Evolutionary conservation across 2,113 vertebrate genomes (phyloP).

Genomic region (Micronycteris hirsuta): DNA sequence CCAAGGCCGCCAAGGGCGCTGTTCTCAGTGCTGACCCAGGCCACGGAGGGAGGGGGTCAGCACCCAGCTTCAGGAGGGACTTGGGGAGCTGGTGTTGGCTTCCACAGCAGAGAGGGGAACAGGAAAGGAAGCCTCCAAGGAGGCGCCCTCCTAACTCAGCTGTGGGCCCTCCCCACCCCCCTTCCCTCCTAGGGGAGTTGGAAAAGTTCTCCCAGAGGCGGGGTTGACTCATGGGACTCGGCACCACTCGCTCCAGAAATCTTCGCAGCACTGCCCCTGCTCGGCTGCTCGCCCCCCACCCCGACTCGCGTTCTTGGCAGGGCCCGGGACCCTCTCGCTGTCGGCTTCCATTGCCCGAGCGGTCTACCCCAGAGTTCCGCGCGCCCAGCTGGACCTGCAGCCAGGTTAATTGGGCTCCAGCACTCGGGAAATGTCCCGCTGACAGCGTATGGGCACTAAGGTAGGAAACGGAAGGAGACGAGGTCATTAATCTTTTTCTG

Average conservation of each 20-base stretch:
- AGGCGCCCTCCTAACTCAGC: background rate
- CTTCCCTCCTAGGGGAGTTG: constrained; percentile 43
- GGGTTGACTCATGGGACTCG: background rate
- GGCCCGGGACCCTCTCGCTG: background rate
- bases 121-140: background rate
- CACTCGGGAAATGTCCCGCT: background rate
- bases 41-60: accelerated
- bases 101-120: background rate
- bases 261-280: background rate
- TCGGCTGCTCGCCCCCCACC: background rate
- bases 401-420: background rate
- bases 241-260: background rate
- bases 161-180: background rate
- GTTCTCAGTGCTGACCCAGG: constrained; percentile 52
- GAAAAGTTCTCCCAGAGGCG: constrained; percentile 64
- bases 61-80: background rate
- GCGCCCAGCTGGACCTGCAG: background rate
- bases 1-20: background rate
- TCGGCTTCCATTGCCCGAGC: background rate
- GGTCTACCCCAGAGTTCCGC: background rate
- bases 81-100: background rate
- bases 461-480: background rate
- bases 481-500: background rate
- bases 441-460: background rate
- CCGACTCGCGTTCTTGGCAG: background rate